A percentile compares a stretch with the other conserved stretches of the same genome.
phyloP scores from a whole-genome alignment of 1,140 invertebrate genomes.

The Glossosoma conforme region DNA sequence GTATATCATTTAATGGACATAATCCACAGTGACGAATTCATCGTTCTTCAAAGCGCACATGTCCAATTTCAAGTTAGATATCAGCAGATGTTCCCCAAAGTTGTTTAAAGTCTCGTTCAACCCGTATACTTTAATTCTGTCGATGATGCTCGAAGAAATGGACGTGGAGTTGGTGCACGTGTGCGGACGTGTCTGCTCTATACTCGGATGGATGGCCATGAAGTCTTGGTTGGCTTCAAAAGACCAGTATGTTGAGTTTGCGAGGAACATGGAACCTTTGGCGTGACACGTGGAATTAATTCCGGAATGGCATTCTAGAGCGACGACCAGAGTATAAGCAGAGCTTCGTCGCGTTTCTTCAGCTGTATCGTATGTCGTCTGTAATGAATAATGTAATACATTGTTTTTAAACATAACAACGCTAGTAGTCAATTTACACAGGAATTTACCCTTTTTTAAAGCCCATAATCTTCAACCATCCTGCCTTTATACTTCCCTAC shows the following conservation, averaged over 20 bases:
- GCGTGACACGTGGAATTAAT: neutral
- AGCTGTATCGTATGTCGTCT: slow-evolving; percentile 15
- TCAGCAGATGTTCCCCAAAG: slow-evolving; percentile 8
- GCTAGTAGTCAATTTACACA: too few species aligned
- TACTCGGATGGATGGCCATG: slow-evolving; percentile 2
- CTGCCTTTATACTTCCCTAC: too few species aligned
- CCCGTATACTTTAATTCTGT: slow-evolving; percentile 9
- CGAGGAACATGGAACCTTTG: slow-evolving; percentile 1
- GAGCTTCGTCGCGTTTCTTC: slow-evolving; percentile 21
- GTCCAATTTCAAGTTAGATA: neutral
- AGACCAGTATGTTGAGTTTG: slow-evolving; percentile 3
- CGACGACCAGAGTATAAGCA: slow-evolving; percentile 6
- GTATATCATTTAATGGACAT: too few species aligned
- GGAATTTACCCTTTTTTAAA: too few species aligned
- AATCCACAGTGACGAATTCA: neutral
- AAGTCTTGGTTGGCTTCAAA: slow-evolving; percentile 1
- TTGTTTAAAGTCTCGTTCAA: neutral
- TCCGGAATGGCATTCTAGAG: slow-evolving; percentile 4
- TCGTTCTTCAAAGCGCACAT: slow-evolving; percentile 3
- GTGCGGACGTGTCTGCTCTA: neutral
- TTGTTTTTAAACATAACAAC: too few species aligned
- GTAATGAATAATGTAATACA: slow-evolving; percentile 19
- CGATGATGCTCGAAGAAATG: slow-evolving; percentile 7
- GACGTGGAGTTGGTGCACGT: neutral
- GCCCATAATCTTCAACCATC: too few species aligned